Base-by-base conservation (phyloP, 2,113 vertebrate species). In the Irena cyanogastra region DNA sequence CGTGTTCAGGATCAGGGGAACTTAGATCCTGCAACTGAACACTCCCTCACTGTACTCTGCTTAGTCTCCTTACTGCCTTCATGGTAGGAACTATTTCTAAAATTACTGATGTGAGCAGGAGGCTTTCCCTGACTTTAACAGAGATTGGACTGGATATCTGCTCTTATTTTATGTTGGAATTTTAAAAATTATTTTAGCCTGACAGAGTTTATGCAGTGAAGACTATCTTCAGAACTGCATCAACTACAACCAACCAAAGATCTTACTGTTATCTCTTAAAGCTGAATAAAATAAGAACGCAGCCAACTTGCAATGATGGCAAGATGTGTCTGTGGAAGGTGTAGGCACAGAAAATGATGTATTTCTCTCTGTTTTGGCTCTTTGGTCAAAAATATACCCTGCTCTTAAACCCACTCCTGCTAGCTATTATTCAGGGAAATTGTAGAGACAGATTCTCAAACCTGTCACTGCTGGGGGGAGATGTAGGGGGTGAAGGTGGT, bases 381-480 rank as follows among this genome's bases (percentile, higher is more conserved):
- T 77, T 71, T 64, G 22, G 13, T 81, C 35, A 53, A 77, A 82
- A 49, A 56, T n/a, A 31, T 5, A 17, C 11, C 31, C 12, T 42
- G 24, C 7, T 61, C 7, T 89, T 84, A 23, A 81, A 33, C 21
- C 2, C 3, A 42, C 5, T 7, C 17, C 84, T 79, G 44, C 7
- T 27, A 70, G 33, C 6, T 86, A 19, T 53, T 72, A 30, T 31
- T 33, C 44, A 39, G 47, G 20, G 26, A 17, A 59, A 6, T 22
- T 59, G 24, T 64, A n/a, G 31, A 54, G 69, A 27, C 11, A 33
- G 19, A 27, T 53, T 41, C 7, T 54, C 28, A 77, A 61, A 83
- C 12, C 8, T 53, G 1, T 31, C 15, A 9, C 16, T 80, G 11
- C 24, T 3, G 1, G 13, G 14, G 17, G 9, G 1, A 44, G 50